These are phyloP conservation scores for Xestia xanthographa DNA, from an alignment of 2,888 invertebrate species.

Conservation along the genomic window DNA sequence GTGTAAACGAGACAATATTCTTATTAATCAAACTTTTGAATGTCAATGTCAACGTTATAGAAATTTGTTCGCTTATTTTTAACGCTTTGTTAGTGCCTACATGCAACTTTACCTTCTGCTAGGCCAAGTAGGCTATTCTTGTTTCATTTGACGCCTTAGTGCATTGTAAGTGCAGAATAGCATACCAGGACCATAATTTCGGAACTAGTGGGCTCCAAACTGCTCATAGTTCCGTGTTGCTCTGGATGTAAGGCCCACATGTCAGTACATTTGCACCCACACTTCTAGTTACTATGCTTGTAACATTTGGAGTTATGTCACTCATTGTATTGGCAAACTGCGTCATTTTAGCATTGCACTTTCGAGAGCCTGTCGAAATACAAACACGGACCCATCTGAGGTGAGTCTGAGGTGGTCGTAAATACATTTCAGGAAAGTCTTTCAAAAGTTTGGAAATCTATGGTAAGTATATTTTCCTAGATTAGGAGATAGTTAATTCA, in stretches of 20 bases:
- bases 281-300: constrained; percentile 18
- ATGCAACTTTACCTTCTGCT: background rate
- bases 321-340: constrained; percentile 22
- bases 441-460: background rate
- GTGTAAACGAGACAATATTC: background rate
- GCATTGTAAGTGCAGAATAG: background rate
- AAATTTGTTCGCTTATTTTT: background rate
- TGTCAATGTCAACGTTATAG: background rate
- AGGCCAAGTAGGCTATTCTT: background rate
- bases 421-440: background rate
- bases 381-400: background rate
- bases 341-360: background rate
- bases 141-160: background rate
- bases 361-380: background rate
- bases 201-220: constrained; percentile 11
- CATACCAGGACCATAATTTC: constrained; percentile 4
- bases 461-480: background rate
- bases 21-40: background rate
- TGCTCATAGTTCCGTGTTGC: constrained; percentile 24
- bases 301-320: constrained; percentile 37
- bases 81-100: background rate
- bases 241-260: constrained; percentile 34
- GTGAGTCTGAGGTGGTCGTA: background rate
- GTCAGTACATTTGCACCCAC: constrained; percentile 29
- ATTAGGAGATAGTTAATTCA: background rate